These are phyloP conservation scores for Gambusia yucatana DNA, from an alignment of 2,797 vertebrate genomes.

Conservation along the genomic window DNA sequence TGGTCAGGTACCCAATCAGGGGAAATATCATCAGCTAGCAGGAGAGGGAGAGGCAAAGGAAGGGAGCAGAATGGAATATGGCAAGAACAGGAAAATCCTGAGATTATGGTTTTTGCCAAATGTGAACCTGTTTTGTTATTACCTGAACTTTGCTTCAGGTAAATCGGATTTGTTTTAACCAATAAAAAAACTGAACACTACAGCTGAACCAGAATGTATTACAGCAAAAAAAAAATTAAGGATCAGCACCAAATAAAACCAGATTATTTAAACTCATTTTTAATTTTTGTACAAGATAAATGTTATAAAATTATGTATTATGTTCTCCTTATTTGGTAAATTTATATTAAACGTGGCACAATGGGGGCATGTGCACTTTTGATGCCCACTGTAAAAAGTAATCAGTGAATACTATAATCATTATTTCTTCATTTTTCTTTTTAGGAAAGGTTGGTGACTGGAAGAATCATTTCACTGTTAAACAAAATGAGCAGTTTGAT, in stretches of 20 bases:
- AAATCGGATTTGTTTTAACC: background rate
- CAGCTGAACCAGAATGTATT: background rate
- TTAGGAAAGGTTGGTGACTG: constrained; percentile 69
- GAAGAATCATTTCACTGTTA: constrained; percentile 61
- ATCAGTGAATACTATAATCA: background rate
- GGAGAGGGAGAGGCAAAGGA: too few species aligned
- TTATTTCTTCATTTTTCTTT: constrained; percentile 13
- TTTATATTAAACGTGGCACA: background rate
- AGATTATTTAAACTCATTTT: background rate
- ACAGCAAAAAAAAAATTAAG: background rate
- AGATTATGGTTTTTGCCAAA: background rate
- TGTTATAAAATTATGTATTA: background rate
- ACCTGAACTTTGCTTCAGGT: background rate
- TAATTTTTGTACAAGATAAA: background rate
- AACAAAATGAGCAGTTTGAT: constrained; percentile 44
- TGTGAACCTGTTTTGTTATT: background rate
- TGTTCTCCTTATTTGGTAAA: background rate
- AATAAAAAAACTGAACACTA: background rate
- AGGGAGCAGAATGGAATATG: too few species aligned
- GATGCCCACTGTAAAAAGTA: background rate
- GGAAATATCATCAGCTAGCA: too few species aligned
- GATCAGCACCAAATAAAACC: background rate
- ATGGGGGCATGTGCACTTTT: background rate
- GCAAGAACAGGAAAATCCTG: too few species aligned
- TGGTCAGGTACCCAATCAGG: too few species aligned